Evolutionary conservation across 2,113 vertebrate genomes (phyloP).

Genomic region (Oxygymnocypris stewartii): DNA sequence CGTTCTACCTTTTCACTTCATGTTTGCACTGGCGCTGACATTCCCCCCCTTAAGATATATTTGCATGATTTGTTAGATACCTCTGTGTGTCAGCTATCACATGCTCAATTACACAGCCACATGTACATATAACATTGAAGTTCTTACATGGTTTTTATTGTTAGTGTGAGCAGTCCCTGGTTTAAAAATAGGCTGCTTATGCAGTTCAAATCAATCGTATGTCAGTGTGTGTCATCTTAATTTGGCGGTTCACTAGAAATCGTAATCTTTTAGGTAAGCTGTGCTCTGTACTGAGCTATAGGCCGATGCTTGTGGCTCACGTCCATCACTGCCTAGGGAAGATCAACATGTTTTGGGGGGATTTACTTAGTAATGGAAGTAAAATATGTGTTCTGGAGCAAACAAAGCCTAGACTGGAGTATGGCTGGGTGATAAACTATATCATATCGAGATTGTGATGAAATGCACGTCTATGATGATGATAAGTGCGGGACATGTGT

Average conservation of each 20-base stretch:
- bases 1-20: not conserved
- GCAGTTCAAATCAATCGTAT: not conserved
- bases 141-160: not conserved
- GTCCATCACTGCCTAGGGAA: not conserved
- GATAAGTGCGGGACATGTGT: too few species aligned
- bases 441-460: too few species aligned
- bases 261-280: conserved; percentile 8
- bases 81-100: not conserved
- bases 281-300: not conserved
- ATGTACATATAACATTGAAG: not conserved
- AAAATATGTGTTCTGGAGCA: too few species aligned
- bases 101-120: not conserved
- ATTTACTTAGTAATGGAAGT: too few species aligned
- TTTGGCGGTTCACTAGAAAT: not conserved
- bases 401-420: too few species aligned
- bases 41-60: not conserved
- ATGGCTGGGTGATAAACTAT: too few species aligned
- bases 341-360: not conserved
- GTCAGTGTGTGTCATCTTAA: conserved; percentile 4
- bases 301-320: not conserved
- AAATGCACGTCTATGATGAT: too few species aligned
- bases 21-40: not conserved
- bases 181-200: not conserved
- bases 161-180: not conserved
- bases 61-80: not conserved